Conservation (phyloP, 64 coral and sea anemone genomes). For the Dendrophyllia cribrosa region DNA sequence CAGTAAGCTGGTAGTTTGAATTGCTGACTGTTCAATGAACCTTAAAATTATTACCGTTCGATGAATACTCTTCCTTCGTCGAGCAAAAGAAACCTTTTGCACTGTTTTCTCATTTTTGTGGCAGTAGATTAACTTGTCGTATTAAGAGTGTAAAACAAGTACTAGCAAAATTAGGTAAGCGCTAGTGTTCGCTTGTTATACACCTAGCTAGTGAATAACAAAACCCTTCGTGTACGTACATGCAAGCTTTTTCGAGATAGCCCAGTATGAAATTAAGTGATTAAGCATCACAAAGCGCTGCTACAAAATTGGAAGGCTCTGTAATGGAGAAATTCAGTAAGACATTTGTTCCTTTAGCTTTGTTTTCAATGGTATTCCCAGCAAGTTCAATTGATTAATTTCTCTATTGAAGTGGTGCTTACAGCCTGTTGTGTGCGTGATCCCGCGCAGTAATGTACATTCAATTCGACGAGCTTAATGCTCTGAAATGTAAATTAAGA, state of each 20-base stretch:
- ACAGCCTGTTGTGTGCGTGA: not conserved
- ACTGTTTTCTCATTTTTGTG: not conserved
- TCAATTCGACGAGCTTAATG: not conserved
- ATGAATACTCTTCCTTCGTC: not conserved
- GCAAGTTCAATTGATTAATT: no score
- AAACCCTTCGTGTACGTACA: not conserved
- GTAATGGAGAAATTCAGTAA: no score
- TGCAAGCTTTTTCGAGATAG: constrained; percentile 32
- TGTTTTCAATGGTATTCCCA: no score
- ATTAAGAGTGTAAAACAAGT: not conserved
- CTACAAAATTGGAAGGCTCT: no score
- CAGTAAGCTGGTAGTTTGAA: not conserved
- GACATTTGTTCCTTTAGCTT: no score
- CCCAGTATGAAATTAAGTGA: not conserved
- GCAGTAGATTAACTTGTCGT: not conserved
- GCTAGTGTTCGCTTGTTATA: constrained; percentile 8
- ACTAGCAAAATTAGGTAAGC: not conserved
- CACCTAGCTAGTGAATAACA: not conserved
- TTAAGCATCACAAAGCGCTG: no score
- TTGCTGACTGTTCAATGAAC: not conserved
- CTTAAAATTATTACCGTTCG: not conserved
- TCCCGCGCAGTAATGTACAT: not conserved
- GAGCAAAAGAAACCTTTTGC: not conserved
- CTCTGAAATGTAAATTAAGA: not conserved
- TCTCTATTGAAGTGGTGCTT: not conserved